Percentiles rank a stretch among this genome's conserved stretches.
Evolutionary conservation across 37 sponge, comb jelly and placozoan species (phyloP).

Genomic region (Corticium candelabrum): DNA sequence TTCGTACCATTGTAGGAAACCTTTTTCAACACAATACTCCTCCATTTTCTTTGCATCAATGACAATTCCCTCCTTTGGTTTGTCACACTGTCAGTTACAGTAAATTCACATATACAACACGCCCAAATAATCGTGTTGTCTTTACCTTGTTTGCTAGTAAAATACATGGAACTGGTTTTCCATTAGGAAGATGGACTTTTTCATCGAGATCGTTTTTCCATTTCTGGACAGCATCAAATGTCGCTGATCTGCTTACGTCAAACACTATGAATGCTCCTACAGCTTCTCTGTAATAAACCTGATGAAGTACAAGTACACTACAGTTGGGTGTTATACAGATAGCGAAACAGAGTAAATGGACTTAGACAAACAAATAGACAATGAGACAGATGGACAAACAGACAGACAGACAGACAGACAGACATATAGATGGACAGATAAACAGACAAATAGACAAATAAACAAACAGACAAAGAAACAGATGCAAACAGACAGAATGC

Average conservation of each 20-base stretch:
- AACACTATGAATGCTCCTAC: slow-evolving; percentile 98
- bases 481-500: too few relatives aligned
- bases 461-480: too few relatives aligned
- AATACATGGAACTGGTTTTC: slow-evolving; percentile 82
- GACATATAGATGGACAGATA: too few relatives aligned
- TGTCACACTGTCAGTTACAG: slow-evolving; percentile 59
- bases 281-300: slow-evolving; percentile 96
- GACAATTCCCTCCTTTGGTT: slow-evolving; percentile 76
- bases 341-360: too few relatives aligned
- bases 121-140: background rate
- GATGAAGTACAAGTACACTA: too few relatives aligned
- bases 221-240: slow-evolving; percentile 93
- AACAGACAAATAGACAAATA: too few relatives aligned
- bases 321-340: too few relatives aligned
- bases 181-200: slow-evolving; percentile 78
- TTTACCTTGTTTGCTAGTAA: slow-evolving; percentile 90
- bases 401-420: too few relatives aligned
- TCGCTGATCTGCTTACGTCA: slow-evolving; percentile 77
- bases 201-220: slow-evolving; percentile 95
- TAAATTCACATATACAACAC: background rate
- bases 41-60: slow-evolving; percentile 71
- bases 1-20: slow-evolving; percentile 83
- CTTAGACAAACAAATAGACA: too few relatives aligned
- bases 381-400: too few relatives aligned
- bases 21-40: slow-evolving; percentile 83